Evolutionary conservation across 2,797 vertebrate species (phyloP).

Genomic region (Phrynocephalus vlangalii): DNA sequence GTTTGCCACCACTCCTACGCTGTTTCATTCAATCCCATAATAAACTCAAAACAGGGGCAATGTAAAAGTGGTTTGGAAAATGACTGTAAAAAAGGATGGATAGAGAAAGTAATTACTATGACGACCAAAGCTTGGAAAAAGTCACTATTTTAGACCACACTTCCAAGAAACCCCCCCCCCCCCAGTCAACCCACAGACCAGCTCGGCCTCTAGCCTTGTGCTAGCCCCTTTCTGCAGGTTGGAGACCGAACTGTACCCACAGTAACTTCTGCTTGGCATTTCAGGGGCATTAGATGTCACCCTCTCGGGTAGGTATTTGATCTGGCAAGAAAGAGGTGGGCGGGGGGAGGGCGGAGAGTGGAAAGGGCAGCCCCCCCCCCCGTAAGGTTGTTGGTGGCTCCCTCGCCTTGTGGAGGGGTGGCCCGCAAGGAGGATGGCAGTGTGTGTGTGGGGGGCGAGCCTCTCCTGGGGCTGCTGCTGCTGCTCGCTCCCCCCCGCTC

Average conservation of each 20-base stretch:
- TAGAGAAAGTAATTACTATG: too few species aligned
- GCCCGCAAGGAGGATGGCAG: too few species aligned
- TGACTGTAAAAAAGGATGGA: too few species aligned
- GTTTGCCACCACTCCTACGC: neutral
- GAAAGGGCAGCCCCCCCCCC: neutral
- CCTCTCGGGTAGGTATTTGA: constrained; percentile 3
- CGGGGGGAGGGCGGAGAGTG: neutral
- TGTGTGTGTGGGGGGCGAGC: too few species aligned
- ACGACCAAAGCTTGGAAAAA: too few species aligned
- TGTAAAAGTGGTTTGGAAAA: too few species aligned
- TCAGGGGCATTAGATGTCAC: neutral
- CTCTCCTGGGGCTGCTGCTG: neutral
- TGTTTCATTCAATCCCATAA: neutral
- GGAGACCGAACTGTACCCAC: too few species aligned
- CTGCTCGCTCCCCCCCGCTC: neutral
- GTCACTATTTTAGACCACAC: too few species aligned
- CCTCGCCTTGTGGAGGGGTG: neutral
- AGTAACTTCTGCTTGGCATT: constrained; percentile 15
- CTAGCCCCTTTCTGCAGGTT: neutral
- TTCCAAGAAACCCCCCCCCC: neutral
- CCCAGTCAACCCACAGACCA: neutral
- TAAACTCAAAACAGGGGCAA: neutral
- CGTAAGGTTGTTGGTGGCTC: neutral
- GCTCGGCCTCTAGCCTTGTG: neutral
- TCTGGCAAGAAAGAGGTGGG: neutral